These are phyloP conservation scores for Contarinia nasturtii DNA, from an alignment of 1,140 invertebrate species.

Conservation along the genomic window DNA sequence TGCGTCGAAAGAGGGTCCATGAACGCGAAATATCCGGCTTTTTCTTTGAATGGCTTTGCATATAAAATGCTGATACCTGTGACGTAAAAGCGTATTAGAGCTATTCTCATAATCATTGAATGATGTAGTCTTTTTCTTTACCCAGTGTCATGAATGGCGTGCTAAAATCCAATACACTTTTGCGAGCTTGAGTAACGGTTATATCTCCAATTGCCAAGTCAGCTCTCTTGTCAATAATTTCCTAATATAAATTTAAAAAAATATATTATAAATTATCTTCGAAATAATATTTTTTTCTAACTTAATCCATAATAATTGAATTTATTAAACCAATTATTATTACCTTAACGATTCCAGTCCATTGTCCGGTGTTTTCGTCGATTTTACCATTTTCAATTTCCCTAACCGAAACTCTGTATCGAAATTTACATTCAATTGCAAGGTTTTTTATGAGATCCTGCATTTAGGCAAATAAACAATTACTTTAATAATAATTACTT, in stretches of 20 bases:
- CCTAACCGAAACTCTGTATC: constrained; percentile 21
- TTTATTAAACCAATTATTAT: constrained; percentile 66
- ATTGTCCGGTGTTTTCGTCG: constrained; percentile 59
- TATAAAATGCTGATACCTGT: constrained; percentile 58
- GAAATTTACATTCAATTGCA: too few relatives aligned
- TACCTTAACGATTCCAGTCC: constrained; percentile 57
- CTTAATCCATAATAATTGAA: constrained; percentile 39
- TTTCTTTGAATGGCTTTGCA: constrained; percentile 45
- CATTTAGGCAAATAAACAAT: too few relatives aligned
- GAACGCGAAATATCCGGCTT: constrained; percentile 67
- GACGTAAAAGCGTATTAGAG: neutral
- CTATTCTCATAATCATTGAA: neutral
- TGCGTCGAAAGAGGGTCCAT: constrained; percentile 69
- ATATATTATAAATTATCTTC: neutral
- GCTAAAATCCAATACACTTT: constrained; percentile 70
- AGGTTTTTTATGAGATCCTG: too few relatives aligned
- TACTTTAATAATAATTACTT: too few relatives aligned
- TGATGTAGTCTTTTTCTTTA: constrained; percentile 17
- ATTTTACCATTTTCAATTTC: constrained; percentile 29
- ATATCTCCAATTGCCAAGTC: constrained; percentile 83
- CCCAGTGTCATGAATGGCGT: constrained; percentile 77
- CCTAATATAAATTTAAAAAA: constrained; percentile 15
- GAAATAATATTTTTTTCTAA: constrained; percentile 33
- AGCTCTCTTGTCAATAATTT: constrained; percentile 45
- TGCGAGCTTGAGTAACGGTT: constrained; percentile 74